Base-by-base conservation (phyloP, 2,797 vertebrate genomes). In the Sebastes glaucus region DNA sequence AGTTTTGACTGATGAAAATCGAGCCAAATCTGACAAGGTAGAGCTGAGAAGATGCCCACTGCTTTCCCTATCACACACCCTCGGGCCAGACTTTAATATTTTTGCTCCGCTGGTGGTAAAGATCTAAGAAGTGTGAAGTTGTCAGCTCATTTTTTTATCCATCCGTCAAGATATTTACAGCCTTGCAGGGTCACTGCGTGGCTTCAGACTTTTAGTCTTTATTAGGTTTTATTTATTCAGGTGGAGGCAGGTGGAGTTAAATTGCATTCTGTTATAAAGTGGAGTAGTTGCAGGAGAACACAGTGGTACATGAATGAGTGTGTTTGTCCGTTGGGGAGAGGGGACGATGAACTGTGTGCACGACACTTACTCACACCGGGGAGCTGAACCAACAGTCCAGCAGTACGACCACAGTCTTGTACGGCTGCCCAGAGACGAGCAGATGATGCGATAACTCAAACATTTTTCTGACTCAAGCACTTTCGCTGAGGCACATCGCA, bases 341-440 rank as follows among this genome's bases (percentile, higher is more conserved):
- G 5, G 49, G 61, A 35, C 8, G 20, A 32, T 53, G n/a, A 64
- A 64, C 28, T 60, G 28, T 23, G 32, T 5, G 28, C 52, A 55
- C 7, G 11, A 76, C 63, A 77, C 42, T 68, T 28, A 28, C 13
- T 65, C 62, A 35, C 77, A 64, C 25, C 66, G 0, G 59, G 68
- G 71, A 78, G 28, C 68, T 79, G 68, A 77, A 57, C 63, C 78
- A 81, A 68, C 68, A 28, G 20, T 72, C 57, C 63, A 2, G 55
- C 63, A 71, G 56, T 14, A 18, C 4, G 2, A 33, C 56, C 57
- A 18, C 42, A 49, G 27, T 53, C 28, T 32, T 63, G 56, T 73
- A 49, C 11, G 14, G 71, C 65, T 84, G 66, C 67, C 72, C 49
- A 53, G 77, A 49, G 33, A 77, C n/a, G 1, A 79, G 66, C 65